Conservation (phyloP, 2,888 invertebrate genomes). For the Myathropa florea region DNA sequence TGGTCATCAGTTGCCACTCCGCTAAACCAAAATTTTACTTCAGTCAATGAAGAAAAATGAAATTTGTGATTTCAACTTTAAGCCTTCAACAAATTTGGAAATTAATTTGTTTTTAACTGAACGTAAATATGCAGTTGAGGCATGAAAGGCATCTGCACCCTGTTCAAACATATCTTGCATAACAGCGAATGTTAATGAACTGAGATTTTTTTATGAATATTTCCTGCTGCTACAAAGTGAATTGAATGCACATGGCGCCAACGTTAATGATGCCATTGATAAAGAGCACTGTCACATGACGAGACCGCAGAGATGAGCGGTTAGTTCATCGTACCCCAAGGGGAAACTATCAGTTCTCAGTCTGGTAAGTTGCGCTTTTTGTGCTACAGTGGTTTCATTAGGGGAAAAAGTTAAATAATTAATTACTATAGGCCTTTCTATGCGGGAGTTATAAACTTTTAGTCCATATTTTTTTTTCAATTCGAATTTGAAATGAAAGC, state of each 20-base stretch:
- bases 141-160: no score
- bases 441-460: not conserved
- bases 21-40: no score
- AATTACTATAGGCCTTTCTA: not conserved
- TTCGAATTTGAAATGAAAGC: not conserved
- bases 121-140: no score
- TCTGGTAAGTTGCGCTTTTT: not conserved
- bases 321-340: not conserved
- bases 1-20: no score
- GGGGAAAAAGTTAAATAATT: not conserved
- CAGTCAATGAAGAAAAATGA: no score
- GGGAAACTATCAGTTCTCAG: not conserved
- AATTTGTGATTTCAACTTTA: no score
- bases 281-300: not conserved
- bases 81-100: no score
- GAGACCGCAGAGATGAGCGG: not conserved
- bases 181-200: not conserved
- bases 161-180: not conserved
- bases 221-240: conserved; percentile 5
- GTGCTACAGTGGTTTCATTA: not conserved
- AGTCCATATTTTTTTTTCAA: not conserved
- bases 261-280: conserved; percentile 23
- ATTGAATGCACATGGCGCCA: conserved; percentile 3
- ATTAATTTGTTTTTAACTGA: no score
- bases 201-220: conserved; percentile 11